Percentiles rank a stretch among this genome's conserved stretches.
These are phyloP conservation scores for Anoura caudifer DNA, from an alignment of 2,113 vertebrate species.

Conservation along the genomic window DNA sequence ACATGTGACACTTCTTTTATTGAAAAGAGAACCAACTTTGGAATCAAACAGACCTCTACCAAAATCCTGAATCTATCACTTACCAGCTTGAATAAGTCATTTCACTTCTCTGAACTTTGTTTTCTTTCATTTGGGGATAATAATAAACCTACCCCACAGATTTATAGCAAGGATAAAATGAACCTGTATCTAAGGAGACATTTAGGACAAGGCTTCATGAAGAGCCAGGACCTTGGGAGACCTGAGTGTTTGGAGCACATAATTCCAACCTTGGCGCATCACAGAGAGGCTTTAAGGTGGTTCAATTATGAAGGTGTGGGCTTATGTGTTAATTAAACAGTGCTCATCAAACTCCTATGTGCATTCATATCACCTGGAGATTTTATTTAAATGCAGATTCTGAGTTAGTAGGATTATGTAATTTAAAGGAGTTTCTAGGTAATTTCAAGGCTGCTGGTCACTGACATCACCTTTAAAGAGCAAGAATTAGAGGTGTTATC, in stretches of 20 bases:
- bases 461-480: neutral
- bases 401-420: neutral
- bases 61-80: neutral
- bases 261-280: neutral
- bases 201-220: neutral
- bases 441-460: neutral
- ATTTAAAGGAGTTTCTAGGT: neutral
- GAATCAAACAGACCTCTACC: neutral
- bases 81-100: neutral
- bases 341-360: neutral
- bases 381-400: neutral
- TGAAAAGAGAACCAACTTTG: neutral
- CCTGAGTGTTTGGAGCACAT: neutral
- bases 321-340: neutral
- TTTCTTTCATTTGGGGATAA: neutral
- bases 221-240: neutral
- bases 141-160: neutral
- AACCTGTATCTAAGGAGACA: fast-evolving
- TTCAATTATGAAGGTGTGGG: neutral
- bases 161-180: neutral
- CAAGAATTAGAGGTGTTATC: neutral
- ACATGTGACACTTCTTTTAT: neutral
- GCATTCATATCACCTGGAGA: neutral
- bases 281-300: neutral
- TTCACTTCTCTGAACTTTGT: neutral